Conservation (phyloP, 2,888 invertebrate genomes). For the Danaus chrysippus region DNA sequence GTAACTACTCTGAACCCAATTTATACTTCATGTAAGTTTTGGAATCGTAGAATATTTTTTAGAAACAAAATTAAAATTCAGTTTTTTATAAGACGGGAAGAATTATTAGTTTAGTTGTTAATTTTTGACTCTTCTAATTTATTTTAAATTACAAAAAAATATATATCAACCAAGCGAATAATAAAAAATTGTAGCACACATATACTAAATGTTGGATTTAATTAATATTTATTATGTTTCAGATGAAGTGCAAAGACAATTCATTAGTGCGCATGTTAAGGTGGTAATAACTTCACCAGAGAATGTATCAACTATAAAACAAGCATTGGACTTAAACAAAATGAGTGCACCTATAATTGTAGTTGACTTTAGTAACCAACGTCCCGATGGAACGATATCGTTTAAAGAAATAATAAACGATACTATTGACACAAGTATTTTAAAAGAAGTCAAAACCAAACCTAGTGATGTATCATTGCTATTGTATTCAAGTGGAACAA, state of each 20-base stretch:
- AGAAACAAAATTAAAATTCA: too few species aligned
- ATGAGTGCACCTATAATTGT: slow-evolving; percentile 74
- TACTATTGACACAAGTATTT: slow-evolving; percentile 64
- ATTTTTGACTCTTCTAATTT: too few species aligned
- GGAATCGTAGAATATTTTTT: not conserved
- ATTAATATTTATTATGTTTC: slow-evolving; percentile 32
- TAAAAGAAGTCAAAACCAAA: slow-evolving; percentile 58
- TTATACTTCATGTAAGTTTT: slow-evolving; percentile 74
- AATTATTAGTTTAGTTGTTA: too few species aligned
- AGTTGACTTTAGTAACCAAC: slow-evolving; percentile 36
- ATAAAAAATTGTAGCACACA: not conserved
- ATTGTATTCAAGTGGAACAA: slow-evolving; percentile 92
- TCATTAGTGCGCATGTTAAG: slow-evolving; percentile 76
- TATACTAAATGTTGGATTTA: not conserved
- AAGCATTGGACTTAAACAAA: slow-evolving; percentile 65
- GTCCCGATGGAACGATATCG: slow-evolving; percentile 77
- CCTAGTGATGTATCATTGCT: slow-evolving; percentile 81
- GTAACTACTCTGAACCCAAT: slow-evolving; percentile 83
- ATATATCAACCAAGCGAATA: not conserved
- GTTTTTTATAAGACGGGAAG: too few species aligned
- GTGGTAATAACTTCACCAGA: slow-evolving; percentile 75
- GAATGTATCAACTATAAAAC: slow-evolving; percentile 61
- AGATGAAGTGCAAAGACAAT: slow-evolving; percentile 82
- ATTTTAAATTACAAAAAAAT: not conserved
- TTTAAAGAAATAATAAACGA: slow-evolving; percentile 79